Base-by-base conservation (phyloP, 2,797 vertebrate genomes). In the Parauchenoglanis ngamensis region DNA sequence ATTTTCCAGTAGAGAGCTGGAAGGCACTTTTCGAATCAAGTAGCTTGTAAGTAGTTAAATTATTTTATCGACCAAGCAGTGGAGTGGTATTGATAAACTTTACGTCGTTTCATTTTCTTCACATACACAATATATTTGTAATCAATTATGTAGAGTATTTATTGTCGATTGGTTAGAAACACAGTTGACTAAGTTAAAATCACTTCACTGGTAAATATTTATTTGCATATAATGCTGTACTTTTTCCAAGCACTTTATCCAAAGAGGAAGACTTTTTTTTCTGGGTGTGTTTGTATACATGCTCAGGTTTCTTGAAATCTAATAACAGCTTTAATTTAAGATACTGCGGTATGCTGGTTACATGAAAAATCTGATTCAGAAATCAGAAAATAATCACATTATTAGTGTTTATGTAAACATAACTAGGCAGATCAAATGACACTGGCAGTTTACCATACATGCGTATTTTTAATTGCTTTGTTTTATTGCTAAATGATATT, bases 81-180 rank as follows among this genome's bases (percentile, higher is more conserved):
- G 46, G 46, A 52, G 63, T 83, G 81, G 61, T 83, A 83, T 83
- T 83, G 81, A 83, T 83, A 67, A 83, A 67, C 81, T 67, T 68
- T 83, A 52, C 44, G 12, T 83, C n/a, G 63, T 83, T 83, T 83
- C 81, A 83, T 83, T 83, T 83, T 54, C 17, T 83, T 68, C 81
- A 54, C n/a, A 68, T 83, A 31, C 6, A 28, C 46, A 68, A 54
- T 54, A 52, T 68, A 83, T 83, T 83, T 83, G 46, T 67, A 83
- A 52, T 83, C 63, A n/a, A 68, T 83, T 67, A 67, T 19, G 19
- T 35, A 23, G 46, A 52, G 44, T 68, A 83, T 83, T 83, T 83
- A 54, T 83, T 54, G 81, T 83, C 81, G n/a, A 83, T 83, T 83
- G 81, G 81, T 67, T 83, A 54, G n/a, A 83, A 83, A 83, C 81